These are phyloP conservation scores for Ceyx margarethae DNA, from an alignment of 2,113 vertebrate genomes.

Conservation along the genomic window DNA sequence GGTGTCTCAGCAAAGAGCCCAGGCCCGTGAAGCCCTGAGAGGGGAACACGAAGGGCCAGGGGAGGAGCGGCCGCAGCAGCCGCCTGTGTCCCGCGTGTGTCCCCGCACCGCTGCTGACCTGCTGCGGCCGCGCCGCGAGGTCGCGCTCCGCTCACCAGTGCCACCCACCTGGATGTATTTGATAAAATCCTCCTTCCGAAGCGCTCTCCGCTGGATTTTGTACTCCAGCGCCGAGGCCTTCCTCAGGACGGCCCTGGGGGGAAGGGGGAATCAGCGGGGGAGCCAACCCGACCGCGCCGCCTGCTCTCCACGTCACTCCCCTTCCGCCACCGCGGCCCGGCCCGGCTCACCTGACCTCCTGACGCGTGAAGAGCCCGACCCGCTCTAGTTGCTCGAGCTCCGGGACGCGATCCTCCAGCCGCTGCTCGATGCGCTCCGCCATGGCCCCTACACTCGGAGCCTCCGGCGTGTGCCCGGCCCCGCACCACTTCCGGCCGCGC, in stretches of 20 bases:
- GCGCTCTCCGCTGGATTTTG: conserved; percentile 84
- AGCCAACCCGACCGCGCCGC: background rate
- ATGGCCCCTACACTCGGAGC: conserved; percentile 31
- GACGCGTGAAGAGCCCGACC: conserved; percentile 86
- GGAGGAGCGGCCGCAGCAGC: accelerated
- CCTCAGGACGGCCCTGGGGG: conserved; percentile 85
- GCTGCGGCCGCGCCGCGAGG: too few species aligned
- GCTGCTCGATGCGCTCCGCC: conserved; percentile 89
- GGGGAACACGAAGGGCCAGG: accelerated
- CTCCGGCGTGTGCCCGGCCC: too few species aligned
- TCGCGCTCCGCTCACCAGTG: accelerated
- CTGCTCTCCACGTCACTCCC: background rate
- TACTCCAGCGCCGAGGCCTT: conserved; percentile 91
- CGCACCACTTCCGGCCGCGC: background rate
- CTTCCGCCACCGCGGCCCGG: background rate
- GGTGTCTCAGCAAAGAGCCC: accelerated
- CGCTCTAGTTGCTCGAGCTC: conserved; percentile 91
- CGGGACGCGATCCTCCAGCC: conserved; percentile 87
- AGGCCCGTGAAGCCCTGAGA: accelerated
- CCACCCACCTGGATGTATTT: conserved; percentile 86
- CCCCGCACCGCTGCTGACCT: background rate
- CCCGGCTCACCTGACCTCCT: conserved; percentile 84
- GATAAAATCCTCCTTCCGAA: conserved; percentile 91
- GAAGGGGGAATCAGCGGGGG: background rate
- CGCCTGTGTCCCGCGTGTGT: accelerated